Conservation (phyloP, 1,140 invertebrate genomes). For the Bombus impatiens region DNA sequence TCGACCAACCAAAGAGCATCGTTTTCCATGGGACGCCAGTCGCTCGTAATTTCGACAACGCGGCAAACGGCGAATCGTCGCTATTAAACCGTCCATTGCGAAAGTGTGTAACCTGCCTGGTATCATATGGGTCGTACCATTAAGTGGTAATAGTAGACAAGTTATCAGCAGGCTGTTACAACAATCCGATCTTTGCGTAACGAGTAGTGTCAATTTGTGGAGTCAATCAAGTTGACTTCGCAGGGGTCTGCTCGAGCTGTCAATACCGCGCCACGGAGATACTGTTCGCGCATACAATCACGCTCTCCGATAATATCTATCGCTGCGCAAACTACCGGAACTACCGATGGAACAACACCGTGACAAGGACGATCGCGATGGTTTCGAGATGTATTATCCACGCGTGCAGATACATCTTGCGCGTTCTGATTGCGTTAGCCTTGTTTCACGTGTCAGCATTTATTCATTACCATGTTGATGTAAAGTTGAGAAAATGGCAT, state of each 20-base stretch:
- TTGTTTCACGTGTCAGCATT: no score
- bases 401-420: no score
- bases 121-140: conserved; percentile 50
- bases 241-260: conserved; percentile 41
- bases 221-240: conserved; percentile 23
- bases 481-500: no score
- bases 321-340: conserved; percentile 36
- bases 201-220: conserved; percentile 42
- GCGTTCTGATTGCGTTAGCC: no score
- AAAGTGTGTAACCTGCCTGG: conserved; percentile 40
- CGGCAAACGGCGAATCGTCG: conserved; percentile 4
- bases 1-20: no score
- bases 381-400: no score
- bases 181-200: conserved; percentile 54
- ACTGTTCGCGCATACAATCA: no score
- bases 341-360: neutral
- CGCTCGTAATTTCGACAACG: neutral
- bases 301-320: conserved; percentile 57
- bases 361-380: conserved; percentile 44
- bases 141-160: conserved; percentile 52
- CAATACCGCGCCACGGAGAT: neutral
- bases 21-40: neutral
- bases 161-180: conserved; percentile 43
- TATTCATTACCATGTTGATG: no score
- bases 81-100: conserved; percentile 56